These are phyloP conservation scores for Sminthopsis crassicaudata DNA, from an alignment of 2,113 vertebrate genomes.

Conservation along the genomic window DNA sequence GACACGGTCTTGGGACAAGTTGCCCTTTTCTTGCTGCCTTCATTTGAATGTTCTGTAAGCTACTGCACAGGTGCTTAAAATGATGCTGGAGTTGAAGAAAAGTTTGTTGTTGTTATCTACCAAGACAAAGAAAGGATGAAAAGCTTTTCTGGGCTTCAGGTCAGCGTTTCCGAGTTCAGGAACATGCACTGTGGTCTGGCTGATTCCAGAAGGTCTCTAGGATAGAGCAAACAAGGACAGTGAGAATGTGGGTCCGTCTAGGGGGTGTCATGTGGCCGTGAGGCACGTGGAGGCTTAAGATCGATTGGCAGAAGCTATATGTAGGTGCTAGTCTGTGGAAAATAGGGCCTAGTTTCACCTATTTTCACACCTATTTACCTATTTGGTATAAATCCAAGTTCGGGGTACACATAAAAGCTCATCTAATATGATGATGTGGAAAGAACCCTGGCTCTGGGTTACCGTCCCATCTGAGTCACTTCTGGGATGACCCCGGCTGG, in stretches of 20 bases:
- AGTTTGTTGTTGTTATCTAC: neutral
- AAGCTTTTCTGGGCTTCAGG: neutral
- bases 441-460: neutral
- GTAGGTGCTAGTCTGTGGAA: neutral
- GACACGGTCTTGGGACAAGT: neutral
- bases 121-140: neutral
- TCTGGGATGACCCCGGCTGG: neutral
- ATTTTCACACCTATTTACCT: neutral
- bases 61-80: neutral
- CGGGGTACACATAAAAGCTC: neutral
- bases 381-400: neutral
- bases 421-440: neutral
- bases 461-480: neutral
- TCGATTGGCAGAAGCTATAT: neutral
- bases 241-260: neutral
- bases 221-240: neutral
- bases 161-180: neutral
- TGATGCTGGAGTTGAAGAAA: neutral
- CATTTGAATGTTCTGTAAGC: neutral
- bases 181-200: too few relatives aligned
- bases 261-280: neutral
- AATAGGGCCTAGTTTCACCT: neutral
- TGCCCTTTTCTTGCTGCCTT: neutral
- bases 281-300: neutral
- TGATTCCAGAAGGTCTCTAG: too few relatives aligned